Percentiles rank a stretch among this genome's conserved stretches.
phyloP scores from a whole-genome alignment of 2,113 vertebrate genomes.

The Phodopus roborovskii region DNA sequence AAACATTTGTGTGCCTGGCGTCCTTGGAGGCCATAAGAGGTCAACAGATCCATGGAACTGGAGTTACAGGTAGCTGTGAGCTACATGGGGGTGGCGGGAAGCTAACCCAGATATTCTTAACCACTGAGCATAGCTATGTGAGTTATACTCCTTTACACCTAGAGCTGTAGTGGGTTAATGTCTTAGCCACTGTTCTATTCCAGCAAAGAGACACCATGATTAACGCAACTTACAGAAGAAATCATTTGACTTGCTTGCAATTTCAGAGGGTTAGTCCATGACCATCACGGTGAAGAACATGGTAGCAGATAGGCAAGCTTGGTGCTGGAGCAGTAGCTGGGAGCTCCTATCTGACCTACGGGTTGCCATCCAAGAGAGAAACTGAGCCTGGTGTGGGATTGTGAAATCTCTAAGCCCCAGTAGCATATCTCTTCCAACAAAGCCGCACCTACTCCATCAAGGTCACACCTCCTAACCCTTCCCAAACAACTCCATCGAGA shows the following conservation, averaged over 20 bases:
- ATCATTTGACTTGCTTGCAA: neutral
- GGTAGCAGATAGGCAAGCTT: neutral
- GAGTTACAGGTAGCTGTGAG: neutral
- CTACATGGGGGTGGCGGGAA: neutral
- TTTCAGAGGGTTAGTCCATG: neutral
- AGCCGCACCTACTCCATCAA: neutral
- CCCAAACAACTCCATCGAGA: neutral
- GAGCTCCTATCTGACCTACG: neutral
- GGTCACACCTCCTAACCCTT: neutral
- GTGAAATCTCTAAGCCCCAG: neutral
- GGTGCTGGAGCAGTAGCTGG: neutral
- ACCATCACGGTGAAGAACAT: neutral
- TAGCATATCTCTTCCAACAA: neutral
- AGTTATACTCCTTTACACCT: neutral
- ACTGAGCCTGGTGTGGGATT: neutral
- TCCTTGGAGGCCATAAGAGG: neutral
- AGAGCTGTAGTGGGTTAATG: neutral
- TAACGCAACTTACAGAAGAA: neutral
- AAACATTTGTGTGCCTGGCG: neutral
- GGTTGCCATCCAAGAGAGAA: neutral
- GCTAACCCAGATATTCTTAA: neutral
- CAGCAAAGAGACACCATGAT: neutral
- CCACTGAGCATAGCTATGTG: neutral
- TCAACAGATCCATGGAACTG: neutral
- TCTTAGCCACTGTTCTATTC: neutral